Evolutionary conservation across 2,797 vertebrate species (phyloP), one percentile per base, ranked within the genome.

Genomic region (Oreochromis grahami): DNA sequence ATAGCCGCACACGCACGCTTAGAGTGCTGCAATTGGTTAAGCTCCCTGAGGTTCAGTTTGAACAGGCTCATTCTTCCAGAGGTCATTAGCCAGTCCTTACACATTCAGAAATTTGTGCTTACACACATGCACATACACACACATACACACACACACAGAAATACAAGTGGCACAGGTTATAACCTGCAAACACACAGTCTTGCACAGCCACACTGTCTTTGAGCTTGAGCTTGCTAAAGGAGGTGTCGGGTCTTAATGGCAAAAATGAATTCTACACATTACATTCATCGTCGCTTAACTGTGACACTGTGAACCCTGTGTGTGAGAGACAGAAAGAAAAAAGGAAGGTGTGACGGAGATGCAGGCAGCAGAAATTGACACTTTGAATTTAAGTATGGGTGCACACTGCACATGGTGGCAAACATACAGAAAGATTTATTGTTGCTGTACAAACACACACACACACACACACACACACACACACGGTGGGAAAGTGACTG

Each of bases 61-160:
- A 95, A 93, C 94, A 85, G 91, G 80, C 92, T 94, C 93, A 90
- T 95, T 88, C 88, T 91, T 92, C 85, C 84, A 94, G 86, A 93
- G 92, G 89, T 91, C 92, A 95, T 95, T 95, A 94, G 80, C 45
- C 34, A 91, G 88, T 86, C 82, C 15, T 86, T 56, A 79, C 82
- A 81, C 82, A 63, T 24, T 77, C 41, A 63, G 45, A 38, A 36
- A 36, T 34, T 34, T 34, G 32, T 34, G 32, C 36, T 24, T 53
- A 34, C 29, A 6, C 56, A 84, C 78, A 77, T 85, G 79, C 10
- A 65, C 24, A 76, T 26, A 26, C 56, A 24, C 76, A 74, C 10
- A 65, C 24, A 76, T 26, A 26, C 56, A 24, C 76, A 74, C 76
- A 19, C 29, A 34, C 29, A 80, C 74, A 77, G 84, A 81, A 43